A percentile compares a stretch with the other conserved stretches of the same genome.
Conservation (phyloP, 2,888 invertebrate genomes). For the Drosophila ezoana region DNA sequence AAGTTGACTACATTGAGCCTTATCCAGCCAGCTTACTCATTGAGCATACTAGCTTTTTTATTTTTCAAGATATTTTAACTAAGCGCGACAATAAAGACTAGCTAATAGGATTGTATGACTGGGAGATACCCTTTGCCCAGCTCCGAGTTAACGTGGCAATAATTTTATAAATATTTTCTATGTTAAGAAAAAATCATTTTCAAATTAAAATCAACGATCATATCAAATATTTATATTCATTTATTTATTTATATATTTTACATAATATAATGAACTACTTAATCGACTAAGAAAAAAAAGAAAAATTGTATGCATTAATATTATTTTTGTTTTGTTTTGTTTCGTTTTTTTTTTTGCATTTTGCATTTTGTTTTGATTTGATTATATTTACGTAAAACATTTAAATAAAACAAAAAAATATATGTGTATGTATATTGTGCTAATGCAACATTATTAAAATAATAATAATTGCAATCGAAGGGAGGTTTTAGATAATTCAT, state of each 20-base stretch:
- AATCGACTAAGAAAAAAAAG: conserved; percentile 65
- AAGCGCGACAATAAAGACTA: too few relatives aligned
- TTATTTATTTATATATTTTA: conserved; percentile 77
- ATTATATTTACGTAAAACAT: conserved; percentile 34
- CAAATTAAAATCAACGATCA: not conserved
- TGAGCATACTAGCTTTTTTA: too few relatives aligned
- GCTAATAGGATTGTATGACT: too few relatives aligned
- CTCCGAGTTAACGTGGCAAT: too few relatives aligned
- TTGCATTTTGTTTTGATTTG: conserved; percentile 28
- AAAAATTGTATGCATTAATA: conserved; percentile 36
- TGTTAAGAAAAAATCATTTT: not conserved
- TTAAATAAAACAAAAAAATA: conserved; percentile 54
- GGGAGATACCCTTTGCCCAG: too few relatives aligned
- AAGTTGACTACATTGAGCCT: too few relatives aligned
- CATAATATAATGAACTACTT: conserved; percentile 79
- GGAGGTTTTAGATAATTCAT: conserved; percentile 34
- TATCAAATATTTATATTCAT: conserved; percentile 68
- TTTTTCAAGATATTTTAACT: too few relatives aligned
- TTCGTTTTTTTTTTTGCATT: conserved; percentile 22
- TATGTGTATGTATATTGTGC: conserved; percentile 27
- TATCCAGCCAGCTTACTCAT: too few relatives aligned
- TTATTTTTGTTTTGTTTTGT: conserved; percentile 34
- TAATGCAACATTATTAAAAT: conserved; percentile 39
- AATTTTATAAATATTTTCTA: too few relatives aligned
- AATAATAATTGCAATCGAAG: conserved; percentile 56